Base-by-base conservation (phyloP, 1,140 invertebrate genomes). In the Drosophila nikananu region DNA sequence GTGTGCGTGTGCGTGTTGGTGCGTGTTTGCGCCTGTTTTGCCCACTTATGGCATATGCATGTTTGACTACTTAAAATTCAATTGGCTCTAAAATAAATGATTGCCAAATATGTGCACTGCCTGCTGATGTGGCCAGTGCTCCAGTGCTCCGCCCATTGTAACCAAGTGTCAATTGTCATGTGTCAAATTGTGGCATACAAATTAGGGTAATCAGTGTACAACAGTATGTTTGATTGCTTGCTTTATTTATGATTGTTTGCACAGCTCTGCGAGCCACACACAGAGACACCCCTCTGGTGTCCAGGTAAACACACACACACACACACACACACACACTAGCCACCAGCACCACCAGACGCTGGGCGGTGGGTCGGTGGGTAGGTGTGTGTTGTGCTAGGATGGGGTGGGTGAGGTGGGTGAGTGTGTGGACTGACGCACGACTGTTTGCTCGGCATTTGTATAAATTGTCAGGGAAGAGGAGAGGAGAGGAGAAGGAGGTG, bases 131-230 rank as follows among this genome's bases (percentile, higher is more conserved):
- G 54, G 23, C 27, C 27, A 27, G 5, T 6, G 25, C 5, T n/a
- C 27, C 13, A n/a, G 9, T 21, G 30, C 49, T 35, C 42, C 60
- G 42, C 49, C 64, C 67, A 75, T 80, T 80, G 78, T 80, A 80
- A 80, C 78, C 67, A 80, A 80, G 77, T 80, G 78, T 80, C 78
- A 80, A 80, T 80, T 80, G 78, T 80, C 77, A 80, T 80, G 78
- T 80, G 78, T 80, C 78, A 80, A 80, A 80, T 80, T 80, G 77
- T 80, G 77, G 78, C 77, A 80, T 80, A 80, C 78, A 73, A 80
- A 80, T 80, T 80, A 80, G 77, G 78, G 77, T 80, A 80, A 80
- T 80, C 78, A 80, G 78, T 59, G 77, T 58, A 63, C 77, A 80
- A 80, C 78, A 80, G 78, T 66, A 80, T 80, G 77, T 80, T 80